Evolutionary conservation across 2,113 vertebrate genomes (phyloP).

Genomic region (Callaeas wilsoni): DNA sequence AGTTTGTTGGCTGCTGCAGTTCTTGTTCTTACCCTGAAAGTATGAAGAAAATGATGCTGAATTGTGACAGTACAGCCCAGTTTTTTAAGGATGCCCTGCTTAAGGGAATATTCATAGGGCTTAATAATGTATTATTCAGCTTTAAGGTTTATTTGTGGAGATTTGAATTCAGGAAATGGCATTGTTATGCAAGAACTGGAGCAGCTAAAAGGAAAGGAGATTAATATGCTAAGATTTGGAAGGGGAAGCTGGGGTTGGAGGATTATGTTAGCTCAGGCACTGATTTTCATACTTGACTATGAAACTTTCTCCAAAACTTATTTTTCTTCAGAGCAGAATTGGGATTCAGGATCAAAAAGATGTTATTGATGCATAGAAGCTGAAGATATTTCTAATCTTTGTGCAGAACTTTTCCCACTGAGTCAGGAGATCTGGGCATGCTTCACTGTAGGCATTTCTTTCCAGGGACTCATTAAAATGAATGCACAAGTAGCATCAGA

Average conservation of each 20-base stretch:
- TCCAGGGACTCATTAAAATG: constrained; percentile 5
- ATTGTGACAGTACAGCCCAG: neutral
- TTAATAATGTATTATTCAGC: constrained; percentile 44
- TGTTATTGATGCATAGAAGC: neutral
- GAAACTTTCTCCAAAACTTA: neutral
- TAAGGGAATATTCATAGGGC: neutral
- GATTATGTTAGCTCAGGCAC: neutral
- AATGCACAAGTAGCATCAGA: neutral
- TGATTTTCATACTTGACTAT: neutral
- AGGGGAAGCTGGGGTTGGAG: neutral
- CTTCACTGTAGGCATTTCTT: neutral
- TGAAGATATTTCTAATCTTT: neutral
- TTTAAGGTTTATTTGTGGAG: constrained; percentile 35
- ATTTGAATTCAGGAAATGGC: constrained; percentile 41
- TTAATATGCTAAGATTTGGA: constrained; percentile 5
- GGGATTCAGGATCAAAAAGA: neutral
- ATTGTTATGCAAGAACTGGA: constrained; percentile 41
- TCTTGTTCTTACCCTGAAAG: neutral
- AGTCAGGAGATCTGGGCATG: neutral
- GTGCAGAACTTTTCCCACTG: neutral
- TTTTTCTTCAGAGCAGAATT: neutral
- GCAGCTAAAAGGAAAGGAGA: constrained; percentile 37
- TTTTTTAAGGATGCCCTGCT: constrained; percentile 1
- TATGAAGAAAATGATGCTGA: neutral
- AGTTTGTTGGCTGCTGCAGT: neutral